These are phyloP conservation scores for Temnothorax curvispinosus DNA, from an alignment of 1,140 invertebrate genomes.

Conservation along the genomic window DNA sequence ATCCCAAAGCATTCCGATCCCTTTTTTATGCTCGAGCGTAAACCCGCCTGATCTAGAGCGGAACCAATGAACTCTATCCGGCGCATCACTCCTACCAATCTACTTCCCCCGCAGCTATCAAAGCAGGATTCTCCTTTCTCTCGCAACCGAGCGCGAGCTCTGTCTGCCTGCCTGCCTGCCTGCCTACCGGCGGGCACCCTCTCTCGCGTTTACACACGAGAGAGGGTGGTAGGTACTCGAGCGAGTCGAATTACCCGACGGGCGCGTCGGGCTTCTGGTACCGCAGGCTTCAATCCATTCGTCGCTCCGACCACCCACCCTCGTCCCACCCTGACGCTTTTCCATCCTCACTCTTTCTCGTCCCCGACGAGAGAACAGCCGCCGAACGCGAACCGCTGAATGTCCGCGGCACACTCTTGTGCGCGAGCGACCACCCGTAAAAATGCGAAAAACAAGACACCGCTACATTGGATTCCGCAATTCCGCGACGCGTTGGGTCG, in stretches of 20 bases:
- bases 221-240: slow-evolving; percentile 80
- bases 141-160: slow-evolving; percentile 51
- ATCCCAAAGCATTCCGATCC: slow-evolving; percentile 73
- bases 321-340: slow-evolving; percentile 58
- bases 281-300: slow-evolving; percentile 78
- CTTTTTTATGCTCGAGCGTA: slow-evolving; percentile 79
- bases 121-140: slow-evolving; percentile 76
- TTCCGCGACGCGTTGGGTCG: slow-evolving; percentile 22
- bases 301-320: slow-evolving; percentile 67
- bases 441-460: slow-evolving; percentile 39
- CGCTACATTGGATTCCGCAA: slow-evolving; percentile 18
- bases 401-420: slow-evolving; percentile 41
- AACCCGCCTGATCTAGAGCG: slow-evolving; percentile 76
- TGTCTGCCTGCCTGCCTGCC: slow-evolving; percentile 1
- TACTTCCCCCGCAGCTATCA: slow-evolving; percentile 82
- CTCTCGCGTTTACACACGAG: slow-evolving; percentile 61
- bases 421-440: slow-evolving; percentile 39
- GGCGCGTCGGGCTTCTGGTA: slow-evolving; percentile 77
- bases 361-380: slow-evolving; percentile 1
- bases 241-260: slow-evolving; percentile 82
- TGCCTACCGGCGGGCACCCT: slow-evolving; percentile 42
- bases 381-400: slow-evolving; percentile 32
- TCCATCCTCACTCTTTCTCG: neutral
- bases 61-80: slow-evolving; percentile 81
- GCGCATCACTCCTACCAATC: slow-evolving; percentile 80